A percentile compares a stretch with the other conserved stretches of the same genome.
These are phyloP conservation scores for Eristalis intricaria DNA, from an alignment of 2,888 invertebrate species.

Conservation along the genomic window DNA sequence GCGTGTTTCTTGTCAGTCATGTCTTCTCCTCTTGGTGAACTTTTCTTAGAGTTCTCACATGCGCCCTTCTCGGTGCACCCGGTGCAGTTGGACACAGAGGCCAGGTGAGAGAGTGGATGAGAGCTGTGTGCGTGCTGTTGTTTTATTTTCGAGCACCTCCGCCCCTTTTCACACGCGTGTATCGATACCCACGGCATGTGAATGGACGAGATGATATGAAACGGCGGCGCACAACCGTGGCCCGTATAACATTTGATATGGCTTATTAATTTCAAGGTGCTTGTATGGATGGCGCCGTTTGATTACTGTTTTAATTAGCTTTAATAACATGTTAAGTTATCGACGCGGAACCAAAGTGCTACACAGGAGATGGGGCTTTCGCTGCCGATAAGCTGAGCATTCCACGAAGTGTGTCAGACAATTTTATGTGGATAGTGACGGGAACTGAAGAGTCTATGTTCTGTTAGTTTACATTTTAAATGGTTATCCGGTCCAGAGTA, in stretches of 20 bases:
- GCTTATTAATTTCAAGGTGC: slow-evolving; percentile 68
- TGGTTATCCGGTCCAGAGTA: background rate
- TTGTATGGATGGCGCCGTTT: slow-evolving; percentile 66
- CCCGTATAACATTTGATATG: slow-evolving; percentile 50
- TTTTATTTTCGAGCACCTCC: background rate
- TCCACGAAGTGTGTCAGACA: background rate
- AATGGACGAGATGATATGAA: background rate
- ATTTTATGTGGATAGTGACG: background rate
- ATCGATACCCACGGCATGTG: background rate
- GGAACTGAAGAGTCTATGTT: background rate
- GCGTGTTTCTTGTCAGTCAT: slow-evolving; percentile 27
- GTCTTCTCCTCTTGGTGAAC: background rate
- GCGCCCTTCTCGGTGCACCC: background rate
- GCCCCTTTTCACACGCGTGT: background rate
- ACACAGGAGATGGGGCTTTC: slow-evolving; percentile 6
- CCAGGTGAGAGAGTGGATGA: background rate
- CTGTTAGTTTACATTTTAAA: background rate
- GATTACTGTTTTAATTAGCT: slow-evolving; percentile 67
- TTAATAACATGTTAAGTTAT: slow-evolving; percentile 55
- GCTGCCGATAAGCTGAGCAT: background rate
- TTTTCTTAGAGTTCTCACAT: background rate
- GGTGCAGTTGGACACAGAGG: background rate
- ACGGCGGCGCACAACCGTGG: background rate
- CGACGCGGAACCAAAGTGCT: slow-evolving; percentile 47
- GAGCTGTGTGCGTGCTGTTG: background rate